Base-by-base conservation (phyloP, 1,140 invertebrate genomes). In the Zaprionus vittiger region DNA sequence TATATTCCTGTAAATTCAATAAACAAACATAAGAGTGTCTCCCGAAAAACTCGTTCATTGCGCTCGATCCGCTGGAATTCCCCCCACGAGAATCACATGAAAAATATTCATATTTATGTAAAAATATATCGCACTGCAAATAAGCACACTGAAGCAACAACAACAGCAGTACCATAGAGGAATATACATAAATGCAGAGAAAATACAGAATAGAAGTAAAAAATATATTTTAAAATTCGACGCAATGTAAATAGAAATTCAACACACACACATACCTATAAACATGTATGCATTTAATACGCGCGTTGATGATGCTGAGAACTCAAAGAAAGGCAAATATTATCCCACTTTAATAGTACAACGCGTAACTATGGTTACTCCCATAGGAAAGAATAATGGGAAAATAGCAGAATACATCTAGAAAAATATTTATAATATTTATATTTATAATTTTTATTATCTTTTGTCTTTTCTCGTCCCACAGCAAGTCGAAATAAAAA, bases 151-250 rank as follows among this genome's bases (percentile, higher is more conserved):
- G 47, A 20, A n/a, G 38, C 31, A 34, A 34, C 31, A 34, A 31
- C 28, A 31, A 34, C n/a, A 41, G 15, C 41, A n/a, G 31, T 34
- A 11, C 9, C 15, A 41, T 49, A 47, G 28, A 38, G 15, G 20
- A 37, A 66, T 14, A 38, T 47, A 47, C 41, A 54, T 15, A 54
- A 38, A 64, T 38, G 31, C 28, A 54, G 22, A 12, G 15, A 54
- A 67, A 60, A 67, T 67, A 73, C 34, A 11, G 47, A 65, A 56
- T 26, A 37, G 0, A 37, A 28, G 44, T 65, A 11, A 9, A 34
- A 66, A 59, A 72, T 37, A 38, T 37, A 44, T 41, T 20, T 60
- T 12, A 67, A 60, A 66, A 60, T 5, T 38, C 59, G 41, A 55
- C 69, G 61, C 56, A 55, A 57, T 64, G 52, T 57, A 47, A 56